These are phyloP conservation scores for Formica selysi DNA, from an alignment of 1,140 invertebrate genomes.

Conservation along the genomic window DNA sequence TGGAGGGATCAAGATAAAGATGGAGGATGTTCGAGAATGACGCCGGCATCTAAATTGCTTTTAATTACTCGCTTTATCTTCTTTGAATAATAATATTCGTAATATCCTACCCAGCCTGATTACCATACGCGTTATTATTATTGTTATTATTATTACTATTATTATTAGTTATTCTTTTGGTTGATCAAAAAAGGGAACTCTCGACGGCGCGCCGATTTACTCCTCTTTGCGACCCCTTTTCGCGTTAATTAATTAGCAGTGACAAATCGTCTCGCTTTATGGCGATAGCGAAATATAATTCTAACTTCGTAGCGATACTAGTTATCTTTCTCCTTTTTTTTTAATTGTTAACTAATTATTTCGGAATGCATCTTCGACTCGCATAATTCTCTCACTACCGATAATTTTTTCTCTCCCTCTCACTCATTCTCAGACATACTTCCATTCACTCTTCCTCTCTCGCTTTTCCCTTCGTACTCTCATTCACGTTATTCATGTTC, in stretches of 20 bases:
- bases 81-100: slow-evolving; percentile 38
- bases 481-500: slow-evolving; percentile 15
- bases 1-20: background rate
- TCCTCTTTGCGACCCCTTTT: slow-evolving; percentile 36
- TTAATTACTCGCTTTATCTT: slow-evolving; percentile 40
- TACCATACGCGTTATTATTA: slow-evolving; percentile 38
- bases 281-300: slow-evolving; percentile 67
- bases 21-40: slow-evolving; percentile 48
- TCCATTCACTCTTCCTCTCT: slow-evolving; percentile 22
- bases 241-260: slow-evolving; percentile 27
- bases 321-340: slow-evolving; percentile 5
- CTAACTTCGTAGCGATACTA: slow-evolving; percentile 68
- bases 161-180: slow-evolving; percentile 58
- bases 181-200: slow-evolving; percentile 52
- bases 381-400: slow-evolving; percentile 42
- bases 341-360: slow-evolving; percentile 59
- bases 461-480: background rate
- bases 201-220: slow-evolving; percentile 36
- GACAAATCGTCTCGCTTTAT: slow-evolving; percentile 60
- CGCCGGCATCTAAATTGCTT: slow-evolving; percentile 51
- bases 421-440: slow-evolving; percentile 36
- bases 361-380: slow-evolving; percentile 70
- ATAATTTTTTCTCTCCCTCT: slow-evolving; percentile 39
- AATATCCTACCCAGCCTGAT: slow-evolving; percentile 45
- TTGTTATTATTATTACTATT: slow-evolving; percentile 56